Conservation (phyloP, 2,797 vertebrate genomes). For the Vultur gryphus region DNA sequence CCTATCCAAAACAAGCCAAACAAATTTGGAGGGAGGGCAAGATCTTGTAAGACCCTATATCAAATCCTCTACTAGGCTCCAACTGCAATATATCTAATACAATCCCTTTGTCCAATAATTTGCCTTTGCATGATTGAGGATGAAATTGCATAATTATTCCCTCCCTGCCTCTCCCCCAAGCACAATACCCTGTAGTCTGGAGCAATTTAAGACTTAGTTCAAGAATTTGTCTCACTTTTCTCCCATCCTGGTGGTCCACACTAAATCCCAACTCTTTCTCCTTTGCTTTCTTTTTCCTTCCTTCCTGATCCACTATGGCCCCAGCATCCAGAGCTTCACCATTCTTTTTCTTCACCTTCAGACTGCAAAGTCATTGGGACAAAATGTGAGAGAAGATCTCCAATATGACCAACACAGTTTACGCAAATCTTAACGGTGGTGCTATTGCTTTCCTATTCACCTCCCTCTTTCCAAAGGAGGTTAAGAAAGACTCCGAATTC, state of each 20-base stretch:
- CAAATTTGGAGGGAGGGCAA: neutral
- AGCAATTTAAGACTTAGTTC: neutral
- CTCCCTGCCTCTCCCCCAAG: neutral
- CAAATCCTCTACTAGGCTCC: neutral
- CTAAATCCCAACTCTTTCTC: neutral
- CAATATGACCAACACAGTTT: neutral
- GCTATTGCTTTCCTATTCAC: neutral
- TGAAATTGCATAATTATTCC: slow-evolving; percentile 1
- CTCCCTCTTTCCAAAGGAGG: neutral
- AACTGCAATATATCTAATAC: slow-evolving; percentile 16
- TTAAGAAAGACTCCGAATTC: neutral
- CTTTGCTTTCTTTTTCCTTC: neutral
- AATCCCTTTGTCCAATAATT: slow-evolving; percentile 3
- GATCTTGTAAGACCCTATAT: neutral
- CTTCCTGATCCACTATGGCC: neutral
- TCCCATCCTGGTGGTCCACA: slow-evolving; percentile 9
- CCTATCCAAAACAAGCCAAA: slow-evolving; percentile 14
- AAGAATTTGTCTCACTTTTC: slow-evolving; percentile 36
- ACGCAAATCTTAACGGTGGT: neutral
- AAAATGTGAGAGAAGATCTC: neutral
- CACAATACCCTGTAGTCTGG: slow-evolving; percentile 22
- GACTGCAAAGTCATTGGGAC: neutral
- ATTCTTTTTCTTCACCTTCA: neutral
- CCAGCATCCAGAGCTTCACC: neutral
- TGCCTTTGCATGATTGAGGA: neutral